Evolutionary conservation across 2,113 vertebrate genomes (phyloP).

Genomic region (Gymnocephalus cernua): DNA sequence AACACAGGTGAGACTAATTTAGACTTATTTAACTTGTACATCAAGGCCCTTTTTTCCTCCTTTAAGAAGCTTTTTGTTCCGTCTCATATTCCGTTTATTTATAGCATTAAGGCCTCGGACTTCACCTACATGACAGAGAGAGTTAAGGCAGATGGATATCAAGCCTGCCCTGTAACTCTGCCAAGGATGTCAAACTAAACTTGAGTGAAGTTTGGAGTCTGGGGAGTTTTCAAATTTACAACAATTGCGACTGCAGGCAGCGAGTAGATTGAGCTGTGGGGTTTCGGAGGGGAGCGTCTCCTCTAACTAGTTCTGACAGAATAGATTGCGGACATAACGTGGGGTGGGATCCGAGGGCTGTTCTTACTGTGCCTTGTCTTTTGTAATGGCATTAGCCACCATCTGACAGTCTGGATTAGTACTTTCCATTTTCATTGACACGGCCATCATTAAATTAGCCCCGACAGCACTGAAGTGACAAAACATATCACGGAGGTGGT

Average conservation of each 20-base stretch:
- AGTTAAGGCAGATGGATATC: constrained; percentile 60
- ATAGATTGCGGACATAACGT: constrained; percentile 70
- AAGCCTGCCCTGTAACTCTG: constrained; percentile 53
- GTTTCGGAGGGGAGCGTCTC: constrained; percentile 43
- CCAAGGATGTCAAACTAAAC: constrained; percentile 64
- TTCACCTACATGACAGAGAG: constrained; percentile 57
- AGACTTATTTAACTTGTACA: background rate
- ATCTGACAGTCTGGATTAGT: constrained; percentile 79
- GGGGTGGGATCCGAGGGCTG: constrained; percentile 62
- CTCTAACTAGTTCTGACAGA: constrained; percentile 77
- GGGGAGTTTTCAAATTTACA: constrained; percentile 68
- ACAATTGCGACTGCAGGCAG: constrained; percentile 51
- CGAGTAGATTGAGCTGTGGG: constrained; percentile 49
- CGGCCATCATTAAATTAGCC: constrained; percentile 72
- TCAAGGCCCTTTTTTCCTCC: background rate
- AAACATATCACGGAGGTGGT: constrained; percentile 49
- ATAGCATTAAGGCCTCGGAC: constrained; percentile 49
- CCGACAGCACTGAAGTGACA: constrained; percentile 57
- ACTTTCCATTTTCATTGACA: constrained; percentile 70
- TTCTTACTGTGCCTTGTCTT: constrained; percentile 63
- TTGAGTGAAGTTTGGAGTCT: constrained; percentile 62
- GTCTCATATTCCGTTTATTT: constrained; percentile 37
- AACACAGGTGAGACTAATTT: constrained; percentile 63
- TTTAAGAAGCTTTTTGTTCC: background rate
- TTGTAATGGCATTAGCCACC: constrained; percentile 75